Conservation (phyloP, 2,888 invertebrate species). For the Coenonympha glycerion region DNA sequence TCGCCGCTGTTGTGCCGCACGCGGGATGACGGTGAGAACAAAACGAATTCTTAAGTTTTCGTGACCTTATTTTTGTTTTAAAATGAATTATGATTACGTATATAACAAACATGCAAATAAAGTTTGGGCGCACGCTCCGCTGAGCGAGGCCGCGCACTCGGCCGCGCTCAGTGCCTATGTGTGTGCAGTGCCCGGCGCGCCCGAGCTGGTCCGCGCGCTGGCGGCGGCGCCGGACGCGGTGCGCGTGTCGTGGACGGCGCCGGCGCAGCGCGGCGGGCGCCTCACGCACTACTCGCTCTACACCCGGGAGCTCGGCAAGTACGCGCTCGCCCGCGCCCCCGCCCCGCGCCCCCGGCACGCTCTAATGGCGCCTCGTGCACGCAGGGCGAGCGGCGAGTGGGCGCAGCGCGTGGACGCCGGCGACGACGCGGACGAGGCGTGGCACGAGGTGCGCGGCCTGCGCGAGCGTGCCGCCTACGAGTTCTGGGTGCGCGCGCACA, state of each 20-base stretch:
- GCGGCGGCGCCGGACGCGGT: constrained; percentile 85
- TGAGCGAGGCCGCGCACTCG: background rate
- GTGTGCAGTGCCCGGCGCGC: constrained; percentile 84
- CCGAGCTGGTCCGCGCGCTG: constrained; percentile 84
- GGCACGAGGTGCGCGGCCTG: constrained; percentile 80
- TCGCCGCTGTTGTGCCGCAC: constrained; percentile 83
- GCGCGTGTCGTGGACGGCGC: constrained; percentile 87
- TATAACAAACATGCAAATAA: too few relatives aligned
- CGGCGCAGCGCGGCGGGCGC: constrained; percentile 82
- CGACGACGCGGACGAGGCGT: constrained; percentile 38
- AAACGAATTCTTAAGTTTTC: too few relatives aligned
- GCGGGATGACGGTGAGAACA: constrained; percentile 84
- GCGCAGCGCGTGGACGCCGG: constrained; percentile 49
- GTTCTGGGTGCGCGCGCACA: constrained; percentile 84
- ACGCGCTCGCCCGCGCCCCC: constrained; percentile 33
- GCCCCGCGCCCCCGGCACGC: background rate
- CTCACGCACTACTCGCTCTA: constrained; percentile 87
- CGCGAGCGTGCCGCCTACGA: constrained; percentile 83
- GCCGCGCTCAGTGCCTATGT: background rate
- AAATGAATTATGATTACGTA: too few relatives aligned
- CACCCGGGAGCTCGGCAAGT: constrained; percentile 80
- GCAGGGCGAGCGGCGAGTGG: constrained; percentile 51
- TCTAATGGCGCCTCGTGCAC: background rate
- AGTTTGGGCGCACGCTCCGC: too few relatives aligned
- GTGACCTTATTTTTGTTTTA: too few relatives aligned